Evolutionary conservation across 2,888 invertebrate species (phyloP).

Genomic region (Machimus rusticus): DNA sequence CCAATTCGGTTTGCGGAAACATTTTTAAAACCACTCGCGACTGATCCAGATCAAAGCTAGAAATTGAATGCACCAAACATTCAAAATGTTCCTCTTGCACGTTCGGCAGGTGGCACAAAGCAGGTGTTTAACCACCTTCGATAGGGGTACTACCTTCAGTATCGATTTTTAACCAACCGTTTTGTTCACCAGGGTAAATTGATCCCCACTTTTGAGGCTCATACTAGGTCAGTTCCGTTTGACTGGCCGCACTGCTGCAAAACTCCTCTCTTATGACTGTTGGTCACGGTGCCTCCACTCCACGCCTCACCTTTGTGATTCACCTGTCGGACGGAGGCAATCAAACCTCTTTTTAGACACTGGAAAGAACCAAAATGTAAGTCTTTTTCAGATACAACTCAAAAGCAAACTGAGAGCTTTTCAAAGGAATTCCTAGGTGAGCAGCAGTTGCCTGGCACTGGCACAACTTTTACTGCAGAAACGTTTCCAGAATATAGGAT

Average conservation of each 20-base stretch:
- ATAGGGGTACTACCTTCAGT: background rate
- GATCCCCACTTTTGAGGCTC: background rate
- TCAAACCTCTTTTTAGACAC: background rate
- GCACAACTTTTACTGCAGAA: constrained; percentile 20
- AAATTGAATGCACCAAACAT: constrained; percentile 18
- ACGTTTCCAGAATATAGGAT: background rate
- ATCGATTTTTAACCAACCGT: constrained; percentile 21
- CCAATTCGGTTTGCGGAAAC: constrained; percentile 60
- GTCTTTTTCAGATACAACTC: background rate
- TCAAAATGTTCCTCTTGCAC: background rate
- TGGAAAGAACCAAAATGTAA: background rate
- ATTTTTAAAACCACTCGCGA: constrained; percentile 49
- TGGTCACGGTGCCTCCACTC: constrained; percentile 23
- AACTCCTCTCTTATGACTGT: background rate
- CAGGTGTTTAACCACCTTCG: constrained; percentile 14
- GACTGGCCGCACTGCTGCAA: background rate
- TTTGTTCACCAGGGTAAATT: background rate
- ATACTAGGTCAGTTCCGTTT: constrained; percentile 26
- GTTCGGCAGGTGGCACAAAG: background rate
- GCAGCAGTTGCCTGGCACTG: constrained; percentile 22
- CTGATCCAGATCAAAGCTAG: background rate
- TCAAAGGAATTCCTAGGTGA: background rate
- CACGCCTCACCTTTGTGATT: background rate
- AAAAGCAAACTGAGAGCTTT: constrained; percentile 18
- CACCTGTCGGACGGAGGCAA: background rate